A percentile compares a stretch with the other conserved stretches of the same genome.
phyloP scores from a whole-genome alignment of 2,797 vertebrate genomes.

The Eidolon dupreanum region DNA sequence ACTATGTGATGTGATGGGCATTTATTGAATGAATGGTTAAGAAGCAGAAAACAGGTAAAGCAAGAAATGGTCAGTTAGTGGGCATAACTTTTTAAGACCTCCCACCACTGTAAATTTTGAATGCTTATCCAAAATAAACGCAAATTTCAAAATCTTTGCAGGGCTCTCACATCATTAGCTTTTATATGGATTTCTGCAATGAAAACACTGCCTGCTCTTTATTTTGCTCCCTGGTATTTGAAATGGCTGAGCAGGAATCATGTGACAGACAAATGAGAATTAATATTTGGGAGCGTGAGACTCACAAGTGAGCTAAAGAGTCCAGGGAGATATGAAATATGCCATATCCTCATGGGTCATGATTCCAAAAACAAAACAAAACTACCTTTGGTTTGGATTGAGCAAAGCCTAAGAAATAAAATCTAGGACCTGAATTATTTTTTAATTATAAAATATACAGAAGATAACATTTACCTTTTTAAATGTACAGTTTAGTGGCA shows the following conservation, averaged over 20 bases:
- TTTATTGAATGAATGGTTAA: not conserved
- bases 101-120: not conserved
- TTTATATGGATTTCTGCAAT: slow-evolving; percentile 13
- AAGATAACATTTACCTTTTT: not conserved
- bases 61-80: not conserved
- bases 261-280: slow-evolving; percentile 21
- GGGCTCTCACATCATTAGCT: not conserved
- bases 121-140: slow-evolving; percentile 25
- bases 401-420: not conserved
- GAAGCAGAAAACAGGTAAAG: not conserved
- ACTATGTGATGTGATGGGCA: not conserved
- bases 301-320: slow-evolving; percentile 1
- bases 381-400: not conserved
- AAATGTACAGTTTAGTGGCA: not conserved
- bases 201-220: slow-evolving; percentile 11
- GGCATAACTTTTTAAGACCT: not conserved
- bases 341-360: not conserved
- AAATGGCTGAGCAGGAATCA: not conserved
- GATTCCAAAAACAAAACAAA: slow-evolving; percentile 36
- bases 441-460: not conserved
- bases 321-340: not conserved
- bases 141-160: slow-evolving; percentile 40
- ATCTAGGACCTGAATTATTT: not conserved
- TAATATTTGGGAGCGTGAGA: slow-evolving; percentile 24
- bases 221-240: slow-evolving; percentile 28